Percentiles rank a stretch among this genome's conserved stretches.
Evolutionary conservation across 2,888 invertebrate genomes (phyloP).

Genomic region (Lottia gigantea): DNA sequence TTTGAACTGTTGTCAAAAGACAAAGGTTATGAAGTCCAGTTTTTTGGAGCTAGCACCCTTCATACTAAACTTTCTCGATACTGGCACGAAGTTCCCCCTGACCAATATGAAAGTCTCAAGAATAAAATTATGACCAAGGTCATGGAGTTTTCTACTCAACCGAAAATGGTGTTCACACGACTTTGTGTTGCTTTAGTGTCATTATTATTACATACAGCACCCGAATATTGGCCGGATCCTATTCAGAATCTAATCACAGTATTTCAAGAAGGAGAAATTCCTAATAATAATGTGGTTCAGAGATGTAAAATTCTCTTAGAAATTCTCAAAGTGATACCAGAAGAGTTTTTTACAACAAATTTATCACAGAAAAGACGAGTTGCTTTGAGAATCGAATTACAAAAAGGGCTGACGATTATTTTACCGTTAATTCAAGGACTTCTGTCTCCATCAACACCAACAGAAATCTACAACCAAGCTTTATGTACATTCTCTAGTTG

Average conservation of each 20-base stretch:
- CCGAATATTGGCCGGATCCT: slow-evolving; percentile 75
- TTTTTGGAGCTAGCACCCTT: slow-evolving; percentile 91
- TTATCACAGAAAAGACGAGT: slow-evolving; percentile 51
- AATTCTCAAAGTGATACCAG: slow-evolving; percentile 86
- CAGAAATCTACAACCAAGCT: slow-evolving; percentile 54
- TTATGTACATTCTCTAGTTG: slow-evolving; percentile 71
- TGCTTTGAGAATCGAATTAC: slow-evolving; percentile 54
- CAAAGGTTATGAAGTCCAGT: slow-evolving; percentile 89
- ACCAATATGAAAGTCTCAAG: slow-evolving; percentile 81
- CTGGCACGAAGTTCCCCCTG: slow-evolving; percentile 87
- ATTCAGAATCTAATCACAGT: slow-evolving; percentile 80
- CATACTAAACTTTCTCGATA: slow-evolving; percentile 88
- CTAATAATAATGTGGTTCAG: slow-evolving; percentile 74
- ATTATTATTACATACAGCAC: slow-evolving; percentile 79
- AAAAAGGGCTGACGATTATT: slow-evolving; percentile 57
- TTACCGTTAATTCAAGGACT: slow-evolving; percentile 59
- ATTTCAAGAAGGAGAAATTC: slow-evolving; percentile 73
- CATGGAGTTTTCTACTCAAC: slow-evolving; percentile 81
- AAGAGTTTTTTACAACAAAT: slow-evolving; percentile 73
- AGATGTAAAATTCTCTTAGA: slow-evolving; percentile 80
- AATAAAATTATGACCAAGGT: slow-evolving; percentile 83
- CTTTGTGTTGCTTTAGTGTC: slow-evolving; percentile 89
- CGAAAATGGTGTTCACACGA: slow-evolving; percentile 86
- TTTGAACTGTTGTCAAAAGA: slow-evolving; percentile 87
- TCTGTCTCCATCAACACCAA: slow-evolving; percentile 46